These are phyloP conservation scores for Perithous albicinctus DNA, from an alignment of 2,888 invertebrate species.

Conservation along the genomic window DNA sequence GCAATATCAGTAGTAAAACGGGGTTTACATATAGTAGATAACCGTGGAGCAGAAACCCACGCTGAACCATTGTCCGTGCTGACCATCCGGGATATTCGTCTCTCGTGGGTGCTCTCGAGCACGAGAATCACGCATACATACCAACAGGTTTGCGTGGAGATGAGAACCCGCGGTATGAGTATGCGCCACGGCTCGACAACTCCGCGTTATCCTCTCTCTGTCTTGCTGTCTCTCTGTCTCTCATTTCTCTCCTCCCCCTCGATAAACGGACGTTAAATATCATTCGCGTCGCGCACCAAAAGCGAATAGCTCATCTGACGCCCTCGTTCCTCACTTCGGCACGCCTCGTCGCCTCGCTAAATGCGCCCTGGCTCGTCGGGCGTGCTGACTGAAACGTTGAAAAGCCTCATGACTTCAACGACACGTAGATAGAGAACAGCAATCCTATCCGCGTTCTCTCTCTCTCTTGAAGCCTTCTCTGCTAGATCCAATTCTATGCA, in stretches of 20 bases:
- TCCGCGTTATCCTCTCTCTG: constrained; percentile 13
- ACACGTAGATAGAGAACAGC: constrained; percentile 19
- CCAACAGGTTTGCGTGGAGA: background rate
- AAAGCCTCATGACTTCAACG: constrained; percentile 50
- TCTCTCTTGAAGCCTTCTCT: no score
- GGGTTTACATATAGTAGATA: constrained; percentile 57
- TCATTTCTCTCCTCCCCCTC: constrained; percentile 43
- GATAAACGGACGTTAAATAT: constrained; percentile 72
- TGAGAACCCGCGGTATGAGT: no score
- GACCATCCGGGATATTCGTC: constrained; percentile 60
- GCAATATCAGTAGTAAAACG: constrained; percentile 46
- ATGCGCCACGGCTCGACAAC: constrained; percentile 30
- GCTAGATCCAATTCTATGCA: no score
- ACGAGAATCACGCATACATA: constrained; percentile 1
- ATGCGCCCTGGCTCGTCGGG: constrained; percentile 39
- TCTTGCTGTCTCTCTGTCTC: constrained; percentile 49
- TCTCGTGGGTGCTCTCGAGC: constrained; percentile 55
- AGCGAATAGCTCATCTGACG: constrained; percentile 71
- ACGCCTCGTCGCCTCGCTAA: constrained; percentile 58
- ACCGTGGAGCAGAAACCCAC: constrained; percentile 33
- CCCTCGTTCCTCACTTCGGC: constrained; percentile 35
- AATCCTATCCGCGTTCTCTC: background rate
- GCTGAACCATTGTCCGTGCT: constrained; percentile 43
- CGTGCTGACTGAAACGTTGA: constrained; percentile 39
- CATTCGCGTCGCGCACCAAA: constrained; percentile 69